phyloP scores from a whole-genome alignment of 1,140 invertebrate species.

The Dendroctonus valens region DNA sequence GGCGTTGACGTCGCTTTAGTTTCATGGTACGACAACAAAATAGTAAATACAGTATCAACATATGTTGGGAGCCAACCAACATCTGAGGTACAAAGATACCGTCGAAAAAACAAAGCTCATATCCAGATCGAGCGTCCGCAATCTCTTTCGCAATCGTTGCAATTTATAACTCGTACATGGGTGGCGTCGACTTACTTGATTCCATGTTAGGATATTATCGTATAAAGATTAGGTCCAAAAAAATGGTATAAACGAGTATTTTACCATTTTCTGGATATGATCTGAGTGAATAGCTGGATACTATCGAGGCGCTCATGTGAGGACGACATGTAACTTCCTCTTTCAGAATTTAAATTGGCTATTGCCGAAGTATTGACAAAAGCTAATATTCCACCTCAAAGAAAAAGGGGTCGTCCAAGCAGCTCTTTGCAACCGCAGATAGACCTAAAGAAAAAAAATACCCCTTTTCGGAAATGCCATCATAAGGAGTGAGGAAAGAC shows the following conservation, averaged over 20 bases:
- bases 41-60: slow-evolving; percentile 34
- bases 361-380: not conserved
- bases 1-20: slow-evolving; percentile 41
- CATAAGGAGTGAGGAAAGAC: no score
- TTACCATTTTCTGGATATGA: not conserved
- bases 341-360: not conserved
- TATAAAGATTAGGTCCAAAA: not conserved
- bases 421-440: no score
- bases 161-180: slow-evolving; percentile 5
- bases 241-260: not conserved
- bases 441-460: no score
- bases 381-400: not conserved
- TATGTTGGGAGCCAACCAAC: slow-evolving; percentile 42
- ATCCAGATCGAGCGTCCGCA: not conserved
- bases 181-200: slow-evolving; percentile 9
- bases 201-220: not conserved
- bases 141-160: no score
- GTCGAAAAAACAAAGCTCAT: not conserved
- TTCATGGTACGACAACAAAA: slow-evolving; percentile 41
- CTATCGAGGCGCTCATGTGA: not conserved
- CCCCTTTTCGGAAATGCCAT: no score
- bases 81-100: not conserved
- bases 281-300: not conserved
- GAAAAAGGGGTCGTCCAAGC: no score
- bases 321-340: not conserved